Base-by-base conservation (phyloP, 2,888 invertebrate species). In the Cylindroiulus punctatus region DNA sequence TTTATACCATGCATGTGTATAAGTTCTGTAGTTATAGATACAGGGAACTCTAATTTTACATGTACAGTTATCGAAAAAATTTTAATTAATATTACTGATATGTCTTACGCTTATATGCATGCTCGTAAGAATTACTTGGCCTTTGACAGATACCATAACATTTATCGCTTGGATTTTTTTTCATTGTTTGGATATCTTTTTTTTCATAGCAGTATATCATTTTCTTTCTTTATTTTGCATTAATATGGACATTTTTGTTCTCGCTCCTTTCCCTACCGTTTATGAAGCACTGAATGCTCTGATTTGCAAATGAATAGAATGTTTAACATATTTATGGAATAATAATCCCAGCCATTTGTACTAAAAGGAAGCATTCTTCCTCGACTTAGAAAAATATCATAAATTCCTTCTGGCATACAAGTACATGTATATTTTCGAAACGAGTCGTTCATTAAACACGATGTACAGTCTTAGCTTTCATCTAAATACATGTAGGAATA, bases 281-380 rank as follows among this genome's bases (percentile, higher is more conserved):
- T 52, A 52, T 52, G 52, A 52, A 52, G n/a, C n/a, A 52, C 30
- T 76, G 26, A 30, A 30, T 14, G 26, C 14, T 76, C 30, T 76
- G 76, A 76, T 76, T 76, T 76, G 12, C 14, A 14, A 76, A 76
- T 30, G 76, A 76, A 30, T 30, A 76, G 26, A 30, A 76, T 76
- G 30, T 76, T 76, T 76, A 76, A 30, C 76, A 76, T 76, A 76
- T 76, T 76, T 76, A 76, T 76, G 30, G 30, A 12, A 14, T 30
- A 76, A 76, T 76, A 76, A 76, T 76, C 76, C 26, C 76, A 30
- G 30, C 30, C 7, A 76, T 30, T 76, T 76, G 10, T 52, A 52
- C 52, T 52, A 19, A 52, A 52, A 52, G 7, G n/a, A n/a, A n/a
- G 4, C 47, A 22, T 65, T 65, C 22, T 30, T 76, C 17, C 30